A percentile compares a stretch with the other conserved stretches of the same genome.
Conservation (phyloP, 2,113 vertebrate genomes). For the Deroptyus accipitrinus region DNA sequence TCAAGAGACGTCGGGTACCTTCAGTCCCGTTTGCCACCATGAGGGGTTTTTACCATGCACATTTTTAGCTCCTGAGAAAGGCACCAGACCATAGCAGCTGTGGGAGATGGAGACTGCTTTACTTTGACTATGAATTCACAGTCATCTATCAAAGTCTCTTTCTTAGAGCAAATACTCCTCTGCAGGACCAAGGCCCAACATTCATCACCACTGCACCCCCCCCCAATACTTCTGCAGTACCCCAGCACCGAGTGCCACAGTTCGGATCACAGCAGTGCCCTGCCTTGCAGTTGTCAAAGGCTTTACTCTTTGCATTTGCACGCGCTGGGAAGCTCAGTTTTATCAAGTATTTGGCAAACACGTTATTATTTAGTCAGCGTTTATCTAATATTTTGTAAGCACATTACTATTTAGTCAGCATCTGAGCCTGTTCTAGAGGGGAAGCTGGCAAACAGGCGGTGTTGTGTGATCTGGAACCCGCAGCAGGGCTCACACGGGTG, state of each 20-base stretch:
- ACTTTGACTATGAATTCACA: neutral
- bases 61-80: neutral
- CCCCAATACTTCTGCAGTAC: fast-evolving
- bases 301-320: neutral
- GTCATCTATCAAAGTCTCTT: neutral
- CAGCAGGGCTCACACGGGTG: neutral
- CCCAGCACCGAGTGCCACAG: fast-evolving
- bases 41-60: neutral
- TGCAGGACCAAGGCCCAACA: neutral
- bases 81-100: neutral
- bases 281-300: neutral
- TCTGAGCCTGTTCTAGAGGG: neutral
- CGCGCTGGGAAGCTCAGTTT: neutral
- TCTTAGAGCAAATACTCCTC: neutral
- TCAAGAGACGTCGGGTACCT: neutral
- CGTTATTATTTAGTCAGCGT: neutral
- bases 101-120: neutral
- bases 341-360: neutral
- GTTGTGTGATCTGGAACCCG: fast-evolving
- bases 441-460: neutral
- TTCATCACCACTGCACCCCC: fast-evolving
- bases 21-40: neutral
- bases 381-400: neutral
- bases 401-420: neutral
- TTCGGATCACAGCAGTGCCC: fast-evolving